Evolutionary conservation across 2,113 vertebrate genomes (phyloP), one percentile per base, ranked within the genome.

Genomic region (Forbesichthys papilliferus): DNA sequence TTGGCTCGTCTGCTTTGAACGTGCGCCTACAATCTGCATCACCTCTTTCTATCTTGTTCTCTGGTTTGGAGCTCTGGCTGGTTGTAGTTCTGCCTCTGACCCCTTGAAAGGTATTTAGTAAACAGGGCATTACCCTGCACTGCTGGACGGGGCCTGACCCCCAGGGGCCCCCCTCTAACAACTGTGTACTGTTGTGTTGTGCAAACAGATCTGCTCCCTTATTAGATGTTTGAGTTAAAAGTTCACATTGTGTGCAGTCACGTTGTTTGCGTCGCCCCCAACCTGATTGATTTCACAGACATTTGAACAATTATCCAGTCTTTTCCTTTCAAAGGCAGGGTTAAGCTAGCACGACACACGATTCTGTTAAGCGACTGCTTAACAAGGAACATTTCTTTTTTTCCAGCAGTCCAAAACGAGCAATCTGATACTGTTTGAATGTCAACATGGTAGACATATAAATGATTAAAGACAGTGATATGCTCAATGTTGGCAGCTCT

Each of bases 181-280:
- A 27, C 27, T 27, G 27, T 27, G 27, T 27, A 27, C 18, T 61
- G 53, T 78, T 78, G 55, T 79, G 79, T 74, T 68, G 57, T 79
- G 77, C 66, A 77, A 73, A 79, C 68, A 79, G 36, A 75, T 47
- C 61, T 3, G 59, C 58, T 66, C 46, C 77, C 82, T 89, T 76
- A 85, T 89, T 88, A 91, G 67, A 81, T 69, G 77, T 83, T 73
- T 52, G 20, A 84, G 83, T 83, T 83, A 66, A 84, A 87, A 82
- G 83, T 84, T 84, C 78, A 85, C 72, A 77, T 80, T 85, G 67
- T 53, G 55, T 68, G 46, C 48, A 59, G 53, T 68, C 14, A 9
- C 69, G 64, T 78, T 51, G 48, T 52, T 62, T 20, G 59, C 48
- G 16, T 61, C 61, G 27, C 68, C 63, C 51, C 36, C 36, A 5